phyloP scores from a whole-genome alignment of 2,113 vertebrate genomes.

The Pygoscelis antarcticus region DNA sequence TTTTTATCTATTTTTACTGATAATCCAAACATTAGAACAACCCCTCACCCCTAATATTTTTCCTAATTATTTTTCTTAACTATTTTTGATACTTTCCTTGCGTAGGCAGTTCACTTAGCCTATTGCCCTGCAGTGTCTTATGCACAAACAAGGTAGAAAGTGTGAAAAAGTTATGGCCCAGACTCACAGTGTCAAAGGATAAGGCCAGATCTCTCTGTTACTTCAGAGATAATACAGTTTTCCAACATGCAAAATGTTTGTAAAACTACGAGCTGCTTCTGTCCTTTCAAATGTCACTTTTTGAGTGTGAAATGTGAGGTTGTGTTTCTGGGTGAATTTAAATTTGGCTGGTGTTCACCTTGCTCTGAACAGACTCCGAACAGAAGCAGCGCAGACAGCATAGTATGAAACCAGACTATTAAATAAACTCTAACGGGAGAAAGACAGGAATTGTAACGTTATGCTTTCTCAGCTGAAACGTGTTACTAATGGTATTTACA shows the following conservation, averaged over 20 bases:
- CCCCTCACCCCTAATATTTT: not conserved
- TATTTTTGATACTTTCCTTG: not conserved
- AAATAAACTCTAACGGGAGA: not conserved
- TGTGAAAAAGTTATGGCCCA: not conserved
- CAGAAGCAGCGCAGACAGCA: not conserved
- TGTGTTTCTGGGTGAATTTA: not conserved
- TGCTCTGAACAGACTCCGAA: not conserved
- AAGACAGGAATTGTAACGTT: not conserved
- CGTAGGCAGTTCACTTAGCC: not conserved
- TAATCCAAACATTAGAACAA: not conserved
- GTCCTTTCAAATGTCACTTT: not conserved
- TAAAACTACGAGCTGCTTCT: not conserved
- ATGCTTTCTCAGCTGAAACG: slow-evolving; percentile 19
- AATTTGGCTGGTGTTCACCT: not conserved
- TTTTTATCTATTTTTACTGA: not conserved
- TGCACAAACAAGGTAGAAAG: not conserved
- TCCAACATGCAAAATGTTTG: not conserved
- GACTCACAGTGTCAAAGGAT: not conserved
- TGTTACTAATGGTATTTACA: slow-evolving; percentile 14
- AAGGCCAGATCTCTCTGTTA: not conserved
- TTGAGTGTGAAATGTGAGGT: not conserved
- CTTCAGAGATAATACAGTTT: not conserved
- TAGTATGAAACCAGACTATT: slow-evolving; percentile 5
- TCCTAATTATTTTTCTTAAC: not conserved
- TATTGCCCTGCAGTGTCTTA: not conserved